Evolutionary conservation across 2,888 invertebrate genomes (phyloP), one percentile per base, ranked within the genome.

Genomic region (Argynnis bischoffii): DNA sequence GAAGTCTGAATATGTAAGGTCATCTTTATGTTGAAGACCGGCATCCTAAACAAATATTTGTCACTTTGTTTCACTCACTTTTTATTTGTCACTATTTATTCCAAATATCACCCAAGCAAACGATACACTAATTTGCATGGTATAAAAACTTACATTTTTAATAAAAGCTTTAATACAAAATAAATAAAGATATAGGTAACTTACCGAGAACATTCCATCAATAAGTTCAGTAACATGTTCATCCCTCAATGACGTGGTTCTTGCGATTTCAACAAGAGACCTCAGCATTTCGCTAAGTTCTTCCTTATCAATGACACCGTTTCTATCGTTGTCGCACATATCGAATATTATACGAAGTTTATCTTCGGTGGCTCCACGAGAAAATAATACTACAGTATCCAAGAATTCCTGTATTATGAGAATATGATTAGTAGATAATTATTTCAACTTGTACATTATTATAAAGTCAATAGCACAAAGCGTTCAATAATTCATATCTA

Each of bases 281-380:
- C 98, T 93, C 80, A 99, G 91, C 97, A 99, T 98, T 85, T 98
- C 98, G 26, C 97, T 98, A 21, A 99, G 93, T 82, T 99, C 98
- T 1, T 95, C 96, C 80, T 98, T 98, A 81, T 98, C 98, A 68
- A 99, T 99, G 0, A 98, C 97, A 0, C 98, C 98, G 78, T 98
- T 98, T 16, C 97, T 95, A 82, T 99, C 98, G 77, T 98, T 97
- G 82, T 99, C 99, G 79, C 99, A 99, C 99, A 99, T 99, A 85
- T 99, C 98, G 82, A 99, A 99, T 74, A 99, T 98, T 47, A 99
- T 98, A 6, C 98, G 94, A 48, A 99, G 90, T 80, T 98, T 98
- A 81, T 98, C 98, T 78, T 98, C 98, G 0, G 98, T 98, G 77
- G 97, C 97, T 6, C 98, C 98, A 0, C 97, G 95, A 0, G 98